Evolutionary conservation across 2,113 vertebrate species (phyloP).

Genomic region (Tragulus kanchil): DNA sequence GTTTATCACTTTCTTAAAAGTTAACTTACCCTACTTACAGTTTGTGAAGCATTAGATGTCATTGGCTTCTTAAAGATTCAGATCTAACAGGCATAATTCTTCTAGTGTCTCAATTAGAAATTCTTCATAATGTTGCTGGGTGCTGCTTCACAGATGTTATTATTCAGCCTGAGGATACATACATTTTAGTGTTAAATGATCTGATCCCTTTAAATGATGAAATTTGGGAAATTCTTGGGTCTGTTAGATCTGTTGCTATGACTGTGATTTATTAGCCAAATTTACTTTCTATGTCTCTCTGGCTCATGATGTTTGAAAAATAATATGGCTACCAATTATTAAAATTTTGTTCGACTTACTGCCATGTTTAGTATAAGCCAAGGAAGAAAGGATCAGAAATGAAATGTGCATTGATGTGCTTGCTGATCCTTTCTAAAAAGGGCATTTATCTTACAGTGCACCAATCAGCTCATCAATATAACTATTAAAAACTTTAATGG

Average conservation of each 20-base stretch:
- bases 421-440: slow-evolving; percentile 34
- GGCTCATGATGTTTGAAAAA: slow-evolving; percentile 22
- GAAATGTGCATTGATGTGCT: neutral
- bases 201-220: slow-evolving; percentile 55
- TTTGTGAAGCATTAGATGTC: neutral
- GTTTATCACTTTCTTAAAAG: neutral
- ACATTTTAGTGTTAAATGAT: slow-evolving; percentile 67
- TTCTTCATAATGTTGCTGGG: slow-evolving; percentile 41
- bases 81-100: slow-evolving; percentile 7
- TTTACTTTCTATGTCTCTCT: slow-evolving; percentile 42
- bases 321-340: slow-evolving; percentile 26
- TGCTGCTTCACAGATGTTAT: slow-evolving; percentile 52
- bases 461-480: slow-evolving; percentile 8
- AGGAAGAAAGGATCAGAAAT: slow-evolving; percentile 10
- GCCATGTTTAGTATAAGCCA: slow-evolving; percentile 1
- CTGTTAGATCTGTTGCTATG: slow-evolving; percentile 41
- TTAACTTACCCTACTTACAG: neutral
- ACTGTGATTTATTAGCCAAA: slow-evolving; percentile 60
- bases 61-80: slow-evolving; percentile 17
- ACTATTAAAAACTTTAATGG: slow-evolving; percentile 21
- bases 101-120: slow-evolving; percentile 38
- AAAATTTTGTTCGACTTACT: slow-evolving; percentile 36
- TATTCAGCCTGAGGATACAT: slow-evolving; percentile 46
- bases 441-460: neutral
- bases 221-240: neutral